Percentiles rank a stretch among this genome's conserved stretches.
phyloP scores from a whole-genome alignment of 2,113 vertebrate species.

The Puffinus mauretanicus region DNA sequence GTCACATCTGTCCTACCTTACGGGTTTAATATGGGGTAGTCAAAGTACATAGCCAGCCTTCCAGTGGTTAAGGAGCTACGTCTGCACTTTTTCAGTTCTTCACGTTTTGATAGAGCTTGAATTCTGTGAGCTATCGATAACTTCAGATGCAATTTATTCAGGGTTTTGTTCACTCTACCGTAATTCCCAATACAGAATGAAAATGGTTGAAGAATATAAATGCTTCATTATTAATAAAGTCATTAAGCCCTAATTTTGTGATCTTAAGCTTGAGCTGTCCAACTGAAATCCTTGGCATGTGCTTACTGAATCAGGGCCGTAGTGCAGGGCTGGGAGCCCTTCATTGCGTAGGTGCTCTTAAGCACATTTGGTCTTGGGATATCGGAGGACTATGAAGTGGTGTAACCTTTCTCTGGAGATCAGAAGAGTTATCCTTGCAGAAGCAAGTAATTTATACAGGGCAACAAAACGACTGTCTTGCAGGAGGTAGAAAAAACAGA shows the following conservation, averaged over 20 bases:
- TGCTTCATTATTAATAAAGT: constrained; percentile 1
- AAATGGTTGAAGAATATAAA: background rate
- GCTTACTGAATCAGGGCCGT: background rate
- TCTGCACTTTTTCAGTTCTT: background rate
- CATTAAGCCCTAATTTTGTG: constrained; percentile 21
- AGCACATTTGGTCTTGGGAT: background rate
- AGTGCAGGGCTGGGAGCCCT: background rate
- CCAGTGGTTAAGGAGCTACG: background rate
- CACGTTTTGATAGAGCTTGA: background rate
- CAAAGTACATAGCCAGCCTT: background rate
- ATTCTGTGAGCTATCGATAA: background rate
- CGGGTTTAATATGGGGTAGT: background rate
- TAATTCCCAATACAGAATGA: background rate
- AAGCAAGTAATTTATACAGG: background rate
- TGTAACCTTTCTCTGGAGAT: background rate
- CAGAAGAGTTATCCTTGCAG: background rate
- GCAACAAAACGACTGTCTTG: background rate
- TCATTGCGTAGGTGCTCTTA: background rate
- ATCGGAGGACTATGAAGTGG: background rate
- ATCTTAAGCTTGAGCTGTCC: background rate
- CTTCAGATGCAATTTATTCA: background rate
- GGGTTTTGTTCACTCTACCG: background rate
- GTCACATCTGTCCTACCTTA: background rate
- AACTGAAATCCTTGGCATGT: background rate
- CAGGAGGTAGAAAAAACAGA: background rate